phyloP scores from a whole-genome alignment of 1,140 invertebrate genomes.

The Ips nitidus region DNA sequence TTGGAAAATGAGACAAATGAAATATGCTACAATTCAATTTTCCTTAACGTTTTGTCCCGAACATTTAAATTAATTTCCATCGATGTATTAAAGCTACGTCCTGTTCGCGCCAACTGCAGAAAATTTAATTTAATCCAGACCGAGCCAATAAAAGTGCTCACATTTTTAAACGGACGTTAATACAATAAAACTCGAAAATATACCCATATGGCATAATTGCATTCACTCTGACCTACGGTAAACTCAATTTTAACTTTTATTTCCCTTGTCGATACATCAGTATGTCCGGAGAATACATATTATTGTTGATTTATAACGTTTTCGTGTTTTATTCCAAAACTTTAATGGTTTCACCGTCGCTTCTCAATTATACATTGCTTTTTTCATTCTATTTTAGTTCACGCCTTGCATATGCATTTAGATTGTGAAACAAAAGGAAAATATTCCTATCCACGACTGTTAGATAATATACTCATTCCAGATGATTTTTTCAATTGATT shows the following conservation, averaged over 20 bases:
- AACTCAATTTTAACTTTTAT: conserved; percentile 20
- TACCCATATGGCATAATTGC: conserved; percentile 1
- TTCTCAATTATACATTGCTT: background rate
- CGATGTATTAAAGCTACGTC: background rate
- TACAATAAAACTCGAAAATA: conserved; percentile 4
- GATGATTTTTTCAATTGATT: no score
- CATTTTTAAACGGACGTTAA: conserved; percentile 5
- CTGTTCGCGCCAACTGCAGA: background rate
- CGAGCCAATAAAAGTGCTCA: conserved; percentile 1
- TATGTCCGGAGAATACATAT: conserved; percentile 4
- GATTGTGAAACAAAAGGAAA: no score
- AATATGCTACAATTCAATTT: no score
- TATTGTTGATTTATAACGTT: conserved; percentile 11
- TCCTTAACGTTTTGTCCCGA: no score
- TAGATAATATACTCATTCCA: no score
- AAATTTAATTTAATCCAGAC: conserved; percentile 2
- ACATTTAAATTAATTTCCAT: background rate
- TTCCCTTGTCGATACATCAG: conserved; percentile 15
- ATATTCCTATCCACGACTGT: no score
- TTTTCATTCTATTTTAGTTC: background rate
- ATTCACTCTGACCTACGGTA: background rate
- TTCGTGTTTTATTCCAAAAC: background rate
- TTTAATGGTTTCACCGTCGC: background rate
- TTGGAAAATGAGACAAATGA: no score
- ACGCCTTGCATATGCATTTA: no score